Base-by-base conservation (phyloP, 1,140 invertebrate species). In the Centruroides sculpturatus region DNA sequence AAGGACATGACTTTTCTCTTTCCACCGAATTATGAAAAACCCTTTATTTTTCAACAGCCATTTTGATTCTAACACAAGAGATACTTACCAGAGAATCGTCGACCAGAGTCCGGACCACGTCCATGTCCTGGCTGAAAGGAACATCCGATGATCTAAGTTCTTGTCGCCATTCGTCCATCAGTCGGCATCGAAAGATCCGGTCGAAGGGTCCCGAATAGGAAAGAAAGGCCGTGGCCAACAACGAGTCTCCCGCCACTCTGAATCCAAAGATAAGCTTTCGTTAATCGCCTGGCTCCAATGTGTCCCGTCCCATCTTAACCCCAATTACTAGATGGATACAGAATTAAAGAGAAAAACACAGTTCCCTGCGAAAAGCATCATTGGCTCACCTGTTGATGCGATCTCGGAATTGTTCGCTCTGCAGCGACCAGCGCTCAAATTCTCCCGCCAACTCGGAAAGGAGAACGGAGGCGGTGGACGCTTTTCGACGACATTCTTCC, bases 171-270 rank as follows among this genome's bases (percentile, higher is more conserved):
- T 83, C 83, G 50, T 78, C 79, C 7, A 89, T 79, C 9, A 96
- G 77, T 64, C 84, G 79, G 23, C 83, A 82, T 65, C 93, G 79
- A 71, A 89, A 98, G 70, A 96, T 90, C 74, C 97, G 94, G 77
- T 97, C 97, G 69, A 97, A 98, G 1, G 93, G 92, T 1, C 94
- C 94, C 69, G 91, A 91, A 70, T 97, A 98, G 0, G 92, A 95
- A 7, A 98, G 76, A 74, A 98, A 98, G 34, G 90, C 92, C 0
- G 92, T 95, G 3, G 88, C 89, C 41, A 94, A 72, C 1, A 97
- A 77, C 10, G 95, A 89, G 76, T 98, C 94, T 5, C 94, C 94
- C 1, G 96, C 92, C 35, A 97, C 76, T 72, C 89, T 85, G 54
- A 79, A 35, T 36, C 7, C 5, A 53, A 53, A 41, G 3, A 23